Base-by-base conservation (phyloP, 2,113 vertebrate species). In the Melanotaenia duboulayi region DNA sequence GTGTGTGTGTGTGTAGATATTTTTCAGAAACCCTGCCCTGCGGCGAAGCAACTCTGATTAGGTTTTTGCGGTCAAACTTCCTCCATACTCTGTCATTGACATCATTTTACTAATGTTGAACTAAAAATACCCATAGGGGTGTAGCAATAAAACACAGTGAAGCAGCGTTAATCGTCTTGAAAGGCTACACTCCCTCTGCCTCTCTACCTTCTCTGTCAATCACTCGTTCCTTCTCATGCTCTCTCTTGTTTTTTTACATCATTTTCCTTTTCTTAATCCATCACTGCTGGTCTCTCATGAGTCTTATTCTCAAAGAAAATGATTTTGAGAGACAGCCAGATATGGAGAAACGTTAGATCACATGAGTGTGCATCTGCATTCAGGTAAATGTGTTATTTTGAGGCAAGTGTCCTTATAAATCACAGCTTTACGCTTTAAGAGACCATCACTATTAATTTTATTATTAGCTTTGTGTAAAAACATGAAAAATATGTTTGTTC, bases 41-140 rank as follows among this genome's bases (percentile, higher is more conserved):
- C 56, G 65, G 88, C 75, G 4, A 78, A 42, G 63, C 55, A 42
- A 59, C 74, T 73, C 63, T 89, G 81, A 87, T 90, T 86, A 71
- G 80, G 37, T 74, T 80, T 73, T 72, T 82, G 25, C 74, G 75
- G 71, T 81, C 51, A 48, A 71, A 70, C 74, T 71, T 59, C 32
- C 57, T 68, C 56, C 61, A 55, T 70, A 78, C 77, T 78, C 65
- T 72, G 76, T 81, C 77, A 79, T 81, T 90, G 76, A 77, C 82
- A 83, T 82, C 77, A 87, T 86, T 89, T 88, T 77, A 57, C 81
- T 88, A 89, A 88, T 90, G 84, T 87, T 82, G 81, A 76, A 87
- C 84, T 78, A 76, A 89, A 89, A 87, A 87, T 81, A 86, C 81
- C 79, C 73, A 59, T 1, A 80, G 79, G 79, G 68, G 76, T 28